phyloP scores from a whole-genome alignment of 2,888 invertebrate genomes.

The Leptinotarsa juncta region DNA sequence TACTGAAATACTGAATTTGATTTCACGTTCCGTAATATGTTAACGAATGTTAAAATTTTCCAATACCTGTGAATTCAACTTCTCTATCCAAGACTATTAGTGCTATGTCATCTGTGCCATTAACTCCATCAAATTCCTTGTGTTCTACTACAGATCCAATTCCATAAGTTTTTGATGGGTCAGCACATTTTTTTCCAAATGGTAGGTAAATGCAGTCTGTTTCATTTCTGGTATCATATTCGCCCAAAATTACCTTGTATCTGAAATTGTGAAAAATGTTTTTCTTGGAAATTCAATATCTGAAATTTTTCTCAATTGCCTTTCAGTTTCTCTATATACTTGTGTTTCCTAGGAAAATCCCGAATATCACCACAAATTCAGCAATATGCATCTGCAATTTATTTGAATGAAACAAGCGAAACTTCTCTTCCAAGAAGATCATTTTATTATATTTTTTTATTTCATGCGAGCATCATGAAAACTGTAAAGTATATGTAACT shows the following conservation, averaged over 20 bases:
- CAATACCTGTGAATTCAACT: slow-evolving; percentile 53
- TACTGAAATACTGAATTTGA: too few relatives aligned
- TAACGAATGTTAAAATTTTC: neutral
- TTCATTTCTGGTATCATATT: slow-evolving; percentile 73
- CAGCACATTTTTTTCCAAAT: slow-evolving; percentile 52
- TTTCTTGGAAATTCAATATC: too few relatives aligned
- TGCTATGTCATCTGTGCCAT: slow-evolving; percentile 57
- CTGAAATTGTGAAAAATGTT: slow-evolving; percentile 57
- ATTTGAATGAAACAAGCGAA: too few relatives aligned
- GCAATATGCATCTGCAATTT: too few relatives aligned
- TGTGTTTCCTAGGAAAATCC: too few relatives aligned
- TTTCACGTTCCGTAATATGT: too few relatives aligned
- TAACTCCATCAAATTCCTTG: slow-evolving; percentile 21
- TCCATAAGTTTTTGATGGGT: slow-evolving; percentile 47
- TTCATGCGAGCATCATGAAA: too few relatives aligned
- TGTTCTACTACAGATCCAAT: slow-evolving; percentile 46
- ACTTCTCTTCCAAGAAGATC: too few relatives aligned
- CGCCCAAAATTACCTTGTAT: slow-evolving; percentile 72
- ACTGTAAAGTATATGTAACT: too few relatives aligned
- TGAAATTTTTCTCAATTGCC: neutral
- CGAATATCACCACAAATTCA: too few relatives aligned
- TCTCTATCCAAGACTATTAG: slow-evolving; percentile 55
- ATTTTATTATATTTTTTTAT: too few relatives aligned
- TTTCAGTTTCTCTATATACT: too few relatives aligned
- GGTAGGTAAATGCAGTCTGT: slow-evolving; percentile 68